These are phyloP conservation scores for Prunella strophiata DNA, from an alignment of 2,797 vertebrate species.

Conservation along the genomic window DNA sequence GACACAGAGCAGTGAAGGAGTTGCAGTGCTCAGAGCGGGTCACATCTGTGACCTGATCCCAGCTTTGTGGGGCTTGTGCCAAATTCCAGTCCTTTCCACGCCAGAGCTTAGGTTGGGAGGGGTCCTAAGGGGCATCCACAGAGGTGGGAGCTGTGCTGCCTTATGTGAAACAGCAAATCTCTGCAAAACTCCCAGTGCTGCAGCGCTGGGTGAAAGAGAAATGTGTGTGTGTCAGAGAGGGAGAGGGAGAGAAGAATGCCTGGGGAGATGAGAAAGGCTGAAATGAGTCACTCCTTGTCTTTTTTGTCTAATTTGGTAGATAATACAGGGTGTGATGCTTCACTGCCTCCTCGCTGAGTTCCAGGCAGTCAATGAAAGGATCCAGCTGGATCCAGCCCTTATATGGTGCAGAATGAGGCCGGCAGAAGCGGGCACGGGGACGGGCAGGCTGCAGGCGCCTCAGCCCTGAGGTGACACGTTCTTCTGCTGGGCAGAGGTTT, in stretches of 20 bases:
- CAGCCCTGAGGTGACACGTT: background rate
- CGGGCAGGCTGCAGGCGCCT: accelerated
- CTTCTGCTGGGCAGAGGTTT: background rate
- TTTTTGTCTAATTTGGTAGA: slow-evolving; percentile 49
- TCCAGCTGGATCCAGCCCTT: slow-evolving; percentile 13
- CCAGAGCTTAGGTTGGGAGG: accelerated
- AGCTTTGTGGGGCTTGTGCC: background rate
- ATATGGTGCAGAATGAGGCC: background rate
- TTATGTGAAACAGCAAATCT: background rate
- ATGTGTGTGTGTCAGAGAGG: background rate
- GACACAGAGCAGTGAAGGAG: background rate
- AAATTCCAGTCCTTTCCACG: background rate
- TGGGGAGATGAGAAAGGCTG: slow-evolving; percentile 6
- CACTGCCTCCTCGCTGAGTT: background rate
- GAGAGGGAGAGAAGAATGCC: background rate
- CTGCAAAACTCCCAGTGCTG: background rate
- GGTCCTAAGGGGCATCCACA: background rate
- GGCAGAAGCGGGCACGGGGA: background rate
- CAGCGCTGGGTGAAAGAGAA: background rate
- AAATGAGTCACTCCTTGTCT: background rate
- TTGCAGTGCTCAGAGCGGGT: background rate
- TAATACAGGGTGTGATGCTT: slow-evolving; percentile 1
- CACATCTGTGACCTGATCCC: background rate
- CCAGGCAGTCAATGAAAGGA: background rate
- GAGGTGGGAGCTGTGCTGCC: background rate